These are phyloP conservation scores for Bombus polaris DNA, from an alignment of 1,140 invertebrate genomes.

Conservation along the genomic window DNA sequence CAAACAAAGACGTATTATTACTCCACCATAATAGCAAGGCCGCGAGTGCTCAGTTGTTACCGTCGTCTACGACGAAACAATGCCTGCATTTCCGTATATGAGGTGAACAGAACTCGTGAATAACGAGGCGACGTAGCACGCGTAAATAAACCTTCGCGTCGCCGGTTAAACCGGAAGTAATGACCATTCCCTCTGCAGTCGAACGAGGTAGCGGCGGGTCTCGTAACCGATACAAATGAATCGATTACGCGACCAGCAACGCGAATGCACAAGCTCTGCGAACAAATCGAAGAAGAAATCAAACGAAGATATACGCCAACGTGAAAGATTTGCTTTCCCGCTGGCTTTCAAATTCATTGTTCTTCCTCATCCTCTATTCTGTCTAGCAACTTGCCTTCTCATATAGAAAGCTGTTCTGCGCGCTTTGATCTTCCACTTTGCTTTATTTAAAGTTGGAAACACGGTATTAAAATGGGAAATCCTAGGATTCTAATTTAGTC, in stretches of 20 bases:
- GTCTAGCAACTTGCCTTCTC: too few species aligned
- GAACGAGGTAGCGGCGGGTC: not conserved
- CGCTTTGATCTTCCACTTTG: not conserved
- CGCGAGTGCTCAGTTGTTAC: constrained; percentile 6
- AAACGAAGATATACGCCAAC: constrained; percentile 9
- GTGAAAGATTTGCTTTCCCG: not conserved
- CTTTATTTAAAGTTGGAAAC: not conserved
- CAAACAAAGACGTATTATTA: constrained; percentile 18
- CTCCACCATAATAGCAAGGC: not conserved
- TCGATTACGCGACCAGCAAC: not conserved
- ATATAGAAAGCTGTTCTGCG: too few species aligned
- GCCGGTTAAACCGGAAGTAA: constrained; percentile 1
- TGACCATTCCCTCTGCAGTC: not conserved
- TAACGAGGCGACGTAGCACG: not conserved
- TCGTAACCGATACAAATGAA: constrained; percentile 28
- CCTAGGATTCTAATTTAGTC: not conserved
- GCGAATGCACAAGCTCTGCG: not conserved
- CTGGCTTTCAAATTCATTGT: not conserved
- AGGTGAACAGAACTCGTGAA: not conserved
- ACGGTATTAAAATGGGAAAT: not conserved
- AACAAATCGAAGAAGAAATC: constrained; percentile 3
- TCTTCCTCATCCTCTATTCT: not conserved
- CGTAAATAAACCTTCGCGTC: not conserved
- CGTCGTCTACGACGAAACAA: constrained; percentile 4
- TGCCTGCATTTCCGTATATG: constrained; percentile 1